Evolutionary conservation across 2,113 vertebrate genomes (phyloP).

Genomic region (Cygnus buccinator): DNA sequence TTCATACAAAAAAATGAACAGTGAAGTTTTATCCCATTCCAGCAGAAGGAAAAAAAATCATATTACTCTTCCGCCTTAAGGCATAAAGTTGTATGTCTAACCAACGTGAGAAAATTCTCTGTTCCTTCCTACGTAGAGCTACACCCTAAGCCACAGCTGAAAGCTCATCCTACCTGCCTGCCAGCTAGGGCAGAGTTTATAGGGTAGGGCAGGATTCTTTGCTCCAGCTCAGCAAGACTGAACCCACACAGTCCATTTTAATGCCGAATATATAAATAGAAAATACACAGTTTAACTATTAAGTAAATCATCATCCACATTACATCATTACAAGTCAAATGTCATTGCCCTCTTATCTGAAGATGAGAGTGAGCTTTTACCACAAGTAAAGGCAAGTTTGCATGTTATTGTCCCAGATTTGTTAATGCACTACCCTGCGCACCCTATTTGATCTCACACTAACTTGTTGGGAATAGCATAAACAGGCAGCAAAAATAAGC

Average conservation of each 20-base stretch:
- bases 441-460: neutral
- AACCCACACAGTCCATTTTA: conserved; percentile 36
- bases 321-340: conserved; percentile 46
- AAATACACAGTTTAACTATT: neutral
- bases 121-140: conserved; percentile 44
- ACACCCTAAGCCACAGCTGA: conserved; percentile 42
- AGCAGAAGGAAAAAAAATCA: neutral
- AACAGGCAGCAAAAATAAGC: neutral
- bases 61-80: neutral
- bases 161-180: conserved; percentile 8
- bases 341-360: conserved; percentile 18
- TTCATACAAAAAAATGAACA: neutral
- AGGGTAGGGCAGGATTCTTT: conserved; percentile 14
- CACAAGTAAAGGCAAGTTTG: conserved; percentile 48
- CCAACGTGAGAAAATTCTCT: conserved; percentile 50
- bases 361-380: conserved; percentile 9
- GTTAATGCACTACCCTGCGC: conserved; percentile 28
- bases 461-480: neutral
- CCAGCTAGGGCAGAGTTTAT: conserved; percentile 5
- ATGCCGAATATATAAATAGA: conserved; percentile 29
- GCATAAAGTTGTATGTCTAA: conserved; percentile 20
- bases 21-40: neutral
- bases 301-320: conserved; percentile 8
- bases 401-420: neutral
- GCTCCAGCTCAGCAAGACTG: neutral